Conservation (phyloP, 2,113 vertebrate genomes). For the Halichoerus grypus region DNA sequence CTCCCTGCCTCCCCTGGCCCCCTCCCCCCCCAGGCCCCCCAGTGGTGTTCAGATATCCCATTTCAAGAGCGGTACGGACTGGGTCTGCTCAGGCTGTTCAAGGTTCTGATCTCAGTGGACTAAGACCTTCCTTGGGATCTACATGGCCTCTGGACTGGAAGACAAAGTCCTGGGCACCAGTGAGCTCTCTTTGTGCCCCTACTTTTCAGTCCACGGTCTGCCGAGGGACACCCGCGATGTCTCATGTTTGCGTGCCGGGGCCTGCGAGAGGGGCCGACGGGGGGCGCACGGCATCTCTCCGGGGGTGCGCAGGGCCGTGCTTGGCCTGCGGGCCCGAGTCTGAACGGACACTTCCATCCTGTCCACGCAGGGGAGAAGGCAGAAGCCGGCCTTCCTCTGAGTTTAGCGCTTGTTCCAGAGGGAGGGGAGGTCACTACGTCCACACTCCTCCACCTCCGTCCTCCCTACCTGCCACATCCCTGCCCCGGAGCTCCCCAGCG, state of each 20-base stretch:
- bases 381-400: neutral
- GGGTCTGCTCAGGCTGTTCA: neutral
- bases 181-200: neutral
- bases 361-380: neutral
- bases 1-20: neutral
- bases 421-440: rapidly evolving
- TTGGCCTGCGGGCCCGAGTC: rapidly evolving
- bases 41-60: neutral
- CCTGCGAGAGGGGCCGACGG: neutral
- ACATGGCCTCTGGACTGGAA: neutral
- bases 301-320: neutral
- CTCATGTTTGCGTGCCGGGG: no score
- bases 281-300: neutral
- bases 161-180: neutral
- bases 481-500: rapidly evolving
- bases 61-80: rapidly evolving
- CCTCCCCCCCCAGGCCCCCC: rapidly evolving
- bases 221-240: rapidly evolving
- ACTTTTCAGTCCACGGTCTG: neutral
- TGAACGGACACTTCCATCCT: no score
- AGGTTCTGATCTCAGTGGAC: neutral
- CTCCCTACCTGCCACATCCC: rapidly evolving
- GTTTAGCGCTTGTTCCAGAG: neutral
- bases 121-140: neutral
- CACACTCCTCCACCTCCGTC: rapidly evolving